phyloP scores from a whole-genome alignment of 64 coral and sea anemone genomes.

The Montipora cactus region DNA sequence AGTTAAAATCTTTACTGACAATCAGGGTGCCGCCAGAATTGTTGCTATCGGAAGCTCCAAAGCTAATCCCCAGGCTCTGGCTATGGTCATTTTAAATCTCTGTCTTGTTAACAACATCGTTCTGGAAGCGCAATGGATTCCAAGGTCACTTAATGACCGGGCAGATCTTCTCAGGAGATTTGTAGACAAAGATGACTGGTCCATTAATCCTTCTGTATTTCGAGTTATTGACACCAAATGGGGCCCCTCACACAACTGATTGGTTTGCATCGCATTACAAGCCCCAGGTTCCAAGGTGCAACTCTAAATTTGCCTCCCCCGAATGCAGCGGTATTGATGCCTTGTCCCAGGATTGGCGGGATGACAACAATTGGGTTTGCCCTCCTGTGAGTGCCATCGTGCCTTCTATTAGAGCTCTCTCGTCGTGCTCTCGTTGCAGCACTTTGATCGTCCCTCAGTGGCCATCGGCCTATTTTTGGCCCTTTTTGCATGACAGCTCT shows the following conservation, averaged over 20 bases:
- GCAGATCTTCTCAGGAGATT: constrained; percentile 34
- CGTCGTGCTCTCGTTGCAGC: no score
- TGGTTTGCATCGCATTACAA: constrained; percentile 55
- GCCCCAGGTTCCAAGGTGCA: constrained; percentile 17
- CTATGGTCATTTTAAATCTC: neutral
- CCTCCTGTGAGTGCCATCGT: no score
- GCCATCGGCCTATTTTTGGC: neutral
- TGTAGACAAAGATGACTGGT: constrained; percentile 66
- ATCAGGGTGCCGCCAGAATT: constrained; percentile 31
- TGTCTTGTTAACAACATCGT: neutral
- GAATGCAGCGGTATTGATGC: neutral
- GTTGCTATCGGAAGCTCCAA: constrained; percentile 32
- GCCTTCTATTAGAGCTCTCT: no score
- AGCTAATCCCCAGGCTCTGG: neutral
- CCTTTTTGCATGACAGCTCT: neutral
- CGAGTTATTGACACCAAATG: constrained; percentile 16
- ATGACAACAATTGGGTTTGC: no score
- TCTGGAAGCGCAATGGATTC: constrained; percentile 47
- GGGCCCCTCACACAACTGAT: constrained; percentile 34
- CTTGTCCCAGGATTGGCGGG: no score
- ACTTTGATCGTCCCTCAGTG: no score
- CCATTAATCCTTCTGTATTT: constrained; percentile 44
- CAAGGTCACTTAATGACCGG: neutral
- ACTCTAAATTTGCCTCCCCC: constrained; percentile 52
- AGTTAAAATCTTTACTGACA: neutral